Evolutionary conservation across 2,113 vertebrate species (phyloP), one percentile per base, ranked within the genome.

Genomic region (Odocoileus virginianus): DNA sequence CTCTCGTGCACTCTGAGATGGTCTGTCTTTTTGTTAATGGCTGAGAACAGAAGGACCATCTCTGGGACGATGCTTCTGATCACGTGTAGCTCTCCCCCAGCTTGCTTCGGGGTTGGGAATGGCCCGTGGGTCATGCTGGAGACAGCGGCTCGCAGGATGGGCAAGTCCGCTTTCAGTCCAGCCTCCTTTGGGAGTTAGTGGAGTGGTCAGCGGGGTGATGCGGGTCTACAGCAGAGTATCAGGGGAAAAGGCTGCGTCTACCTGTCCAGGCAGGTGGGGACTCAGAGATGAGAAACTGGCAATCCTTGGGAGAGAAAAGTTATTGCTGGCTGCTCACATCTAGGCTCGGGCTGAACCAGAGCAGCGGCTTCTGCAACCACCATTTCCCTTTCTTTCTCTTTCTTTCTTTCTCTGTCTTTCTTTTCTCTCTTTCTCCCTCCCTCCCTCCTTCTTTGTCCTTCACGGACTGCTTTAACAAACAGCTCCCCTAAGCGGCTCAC

Each of bases 331-430:
- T 1, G 28, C 8, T 23, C 14, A 6, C 19, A 23, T 7, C 10
- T 1, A 6, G 64, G 6, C 76, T 36, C 45, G 40, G 3, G 3
- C 0, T 2, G 47, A 19, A 15, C 36, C 13, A 8, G 71, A 17
- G 0, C 0, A 3, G 10, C 13, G 0, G 5, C 3, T 8, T 43
- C 47, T 5, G 19, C 11, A 12, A 85, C 2, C 2, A 5, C 8
- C 0, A 0, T 27, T 40, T 45, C 23, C 19, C 2, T 14, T 33
- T 30, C 23, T 36, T n/a, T 3, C 30, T 52, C 43, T 10, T 9
- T 45, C 23, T 36, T 14, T 23, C 8, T 50, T 13, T 27, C 40
- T 40, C 7, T 28, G 1, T 43, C 33, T 0, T 52, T 7, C 3
- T 14, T 47, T 8, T 11, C 10, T 52, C 28, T 7, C 17, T 25